Conservation (phyloP, 2,797 vertebrate species). For the Oryzias dopingdopingensis region DNA sequence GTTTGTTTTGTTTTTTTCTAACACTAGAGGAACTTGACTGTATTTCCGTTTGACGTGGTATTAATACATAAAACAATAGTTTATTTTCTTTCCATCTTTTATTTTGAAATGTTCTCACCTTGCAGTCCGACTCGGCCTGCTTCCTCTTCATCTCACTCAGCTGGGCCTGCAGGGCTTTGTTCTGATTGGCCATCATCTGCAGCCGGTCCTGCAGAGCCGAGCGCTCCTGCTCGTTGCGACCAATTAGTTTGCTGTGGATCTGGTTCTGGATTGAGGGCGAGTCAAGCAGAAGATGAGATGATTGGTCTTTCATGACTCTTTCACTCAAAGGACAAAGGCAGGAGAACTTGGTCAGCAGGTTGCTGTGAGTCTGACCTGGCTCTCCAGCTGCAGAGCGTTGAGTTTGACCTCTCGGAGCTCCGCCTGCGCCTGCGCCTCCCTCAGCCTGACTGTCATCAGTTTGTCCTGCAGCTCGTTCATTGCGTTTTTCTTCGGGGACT, state of each 20-base stretch:
- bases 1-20: neutral
- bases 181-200: slow-evolving; percentile 86
- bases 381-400: slow-evolving; percentile 88
- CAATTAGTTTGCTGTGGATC: slow-evolving; percentile 87
- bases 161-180: slow-evolving; percentile 89
- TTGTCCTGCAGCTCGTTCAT: slow-evolving; percentile 91
- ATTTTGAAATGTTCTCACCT: slow-evolving; percentile 71
- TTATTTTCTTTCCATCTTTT: neutral
- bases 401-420: slow-evolving; percentile 89
- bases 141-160: slow-evolving; percentile 92
- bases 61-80: too few relatives aligned
- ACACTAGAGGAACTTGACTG: neutral
- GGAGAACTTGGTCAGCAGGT: neutral
- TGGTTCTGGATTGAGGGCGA: slow-evolving; percentile 77
- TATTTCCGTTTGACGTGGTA: too few relatives aligned
- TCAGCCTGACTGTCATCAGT: slow-evolving; percentile 86
- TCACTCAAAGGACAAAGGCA: neutral
- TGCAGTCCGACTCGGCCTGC: slow-evolving; percentile 89
- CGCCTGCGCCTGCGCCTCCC: slow-evolving; percentile 89
- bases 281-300: neutral
- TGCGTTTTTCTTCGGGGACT: slow-evolving; percentile 89
- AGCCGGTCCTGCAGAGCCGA: slow-evolving; percentile 86
- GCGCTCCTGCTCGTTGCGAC: slow-evolving; percentile 86
- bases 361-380: slow-evolving; percentile 79
- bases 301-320: too few relatives aligned